These are phyloP conservation scores for Tachystola acroxantha DNA, from an alignment of 2,888 invertebrate genomes.

Conservation along the genomic window DNA sequence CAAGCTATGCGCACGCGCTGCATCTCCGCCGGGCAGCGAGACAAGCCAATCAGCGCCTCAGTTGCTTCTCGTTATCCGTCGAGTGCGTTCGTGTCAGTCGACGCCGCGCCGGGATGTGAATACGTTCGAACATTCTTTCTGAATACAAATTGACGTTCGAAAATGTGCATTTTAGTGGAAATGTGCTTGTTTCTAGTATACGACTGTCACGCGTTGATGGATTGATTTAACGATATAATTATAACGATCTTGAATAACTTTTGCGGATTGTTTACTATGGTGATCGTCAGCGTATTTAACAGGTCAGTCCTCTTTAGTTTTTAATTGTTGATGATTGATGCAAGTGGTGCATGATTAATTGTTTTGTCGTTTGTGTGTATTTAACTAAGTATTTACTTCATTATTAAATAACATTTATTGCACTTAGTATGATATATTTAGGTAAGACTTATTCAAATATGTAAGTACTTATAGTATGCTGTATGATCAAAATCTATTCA, in stretches of 20 bases:
- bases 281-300: slow-evolving; percentile 74
- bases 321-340: slow-evolving; percentile 5
- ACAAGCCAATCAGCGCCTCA: slow-evolving; percentile 45
- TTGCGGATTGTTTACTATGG: slow-evolving; percentile 71
- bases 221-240: slow-evolving; percentile 33
- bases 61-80: slow-evolving; percentile 42
- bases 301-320: slow-evolving; percentile 47
- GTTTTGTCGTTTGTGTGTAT: too few relatives aligned
- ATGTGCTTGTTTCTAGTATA: slow-evolving; percentile 49
- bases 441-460: too few relatives aligned
- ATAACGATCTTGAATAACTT: slow-evolving; percentile 25
- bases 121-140: slow-evolving; percentile 29
- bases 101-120: slow-evolving; percentile 34
- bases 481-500: too few relatives aligned
- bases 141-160: slow-evolving; percentile 36
- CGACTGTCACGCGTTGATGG: slow-evolving; percentile 41
- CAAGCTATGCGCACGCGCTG: slow-evolving; percentile 44
- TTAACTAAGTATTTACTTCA: not conserved
- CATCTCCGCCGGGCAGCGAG: slow-evolving; percentile 32
- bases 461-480: too few relatives aligned
- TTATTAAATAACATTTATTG: too few relatives aligned
- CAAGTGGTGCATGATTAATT: not conserved
- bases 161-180: slow-evolving; percentile 59
- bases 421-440: too few relatives aligned
- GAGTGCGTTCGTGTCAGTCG: slow-evolving; percentile 34